Conservation (phyloP, 64 coral and sea anemone genomes). For the Trachythela sp. region DNA sequence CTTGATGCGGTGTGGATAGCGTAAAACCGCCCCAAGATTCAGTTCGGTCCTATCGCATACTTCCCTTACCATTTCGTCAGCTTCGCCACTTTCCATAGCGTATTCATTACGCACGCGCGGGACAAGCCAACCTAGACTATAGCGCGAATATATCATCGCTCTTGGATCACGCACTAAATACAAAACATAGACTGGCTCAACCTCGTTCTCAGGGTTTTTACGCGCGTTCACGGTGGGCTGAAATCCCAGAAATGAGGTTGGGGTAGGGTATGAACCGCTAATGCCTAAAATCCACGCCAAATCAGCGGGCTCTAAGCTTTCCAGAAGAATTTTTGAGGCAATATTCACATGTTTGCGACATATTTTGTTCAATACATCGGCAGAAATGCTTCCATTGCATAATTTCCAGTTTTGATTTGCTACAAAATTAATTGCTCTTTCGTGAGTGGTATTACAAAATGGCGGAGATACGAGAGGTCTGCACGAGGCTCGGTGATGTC, state of each 20-base stretch:
- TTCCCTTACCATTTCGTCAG: conserved; percentile 44
- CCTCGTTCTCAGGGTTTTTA: not conserved
- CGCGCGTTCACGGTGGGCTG: conserved; percentile 29
- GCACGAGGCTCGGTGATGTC: conserved; percentile 54
- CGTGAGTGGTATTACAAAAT: conserved; percentile 46
- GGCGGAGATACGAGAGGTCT: conserved; percentile 42
- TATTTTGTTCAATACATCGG: not conserved
- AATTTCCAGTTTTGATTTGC: conserved; percentile 45
- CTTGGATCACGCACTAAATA: conserved; percentile 83
- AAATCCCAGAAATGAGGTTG: conserved; percentile 44
- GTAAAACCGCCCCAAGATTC: conserved; percentile 51
- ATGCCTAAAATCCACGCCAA: not conserved
- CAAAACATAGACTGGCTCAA: conserved; percentile 44
- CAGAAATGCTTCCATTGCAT: conserved; percentile 7
- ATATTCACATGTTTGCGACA: not conserved
- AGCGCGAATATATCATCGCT: conserved; percentile 61
- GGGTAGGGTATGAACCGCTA: conserved; percentile 1
- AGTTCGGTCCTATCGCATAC: conserved; percentile 58
- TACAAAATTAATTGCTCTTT: not conserved
- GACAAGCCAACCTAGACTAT: conserved; percentile 61
- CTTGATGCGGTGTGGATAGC: conserved; percentile 25
- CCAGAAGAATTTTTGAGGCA: not conserved
- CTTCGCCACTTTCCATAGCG: not conserved
- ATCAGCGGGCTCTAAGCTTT: not conserved
- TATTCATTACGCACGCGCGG: not conserved